Conservation (phyloP, 2,113 vertebrate species). For the Alexandromys fortis region DNA sequence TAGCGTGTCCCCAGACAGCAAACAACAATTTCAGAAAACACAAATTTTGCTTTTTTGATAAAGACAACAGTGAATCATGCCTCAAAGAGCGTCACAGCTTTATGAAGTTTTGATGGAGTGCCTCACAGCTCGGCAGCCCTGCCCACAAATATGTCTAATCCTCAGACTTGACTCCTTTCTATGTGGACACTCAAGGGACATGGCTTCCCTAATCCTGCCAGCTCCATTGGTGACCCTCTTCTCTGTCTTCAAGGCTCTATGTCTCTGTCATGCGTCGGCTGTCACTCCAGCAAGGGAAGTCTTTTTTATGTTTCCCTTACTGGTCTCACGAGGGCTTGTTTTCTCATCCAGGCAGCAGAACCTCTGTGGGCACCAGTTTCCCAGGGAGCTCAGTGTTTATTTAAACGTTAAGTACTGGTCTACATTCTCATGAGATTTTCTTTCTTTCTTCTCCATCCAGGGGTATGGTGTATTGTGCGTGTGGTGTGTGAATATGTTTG, state of each 20-base stretch:
- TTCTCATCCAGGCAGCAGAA: not conserved
- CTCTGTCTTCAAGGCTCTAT: not conserved
- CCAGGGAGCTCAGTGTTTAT: not conserved
- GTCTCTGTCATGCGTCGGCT: rapidly evolving
- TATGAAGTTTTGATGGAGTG: not conserved
- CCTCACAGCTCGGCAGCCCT: not conserved
- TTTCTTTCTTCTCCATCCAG: not conserved
- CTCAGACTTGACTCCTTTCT: not conserved
- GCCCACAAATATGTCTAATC: not conserved
- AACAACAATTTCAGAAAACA: slow-evolving; percentile 24
- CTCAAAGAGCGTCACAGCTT: not conserved
- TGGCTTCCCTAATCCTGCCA: not conserved
- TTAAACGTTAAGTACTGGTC: not conserved
- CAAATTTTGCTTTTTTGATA: slow-evolving; percentile 37
- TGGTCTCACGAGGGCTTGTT: not conserved
- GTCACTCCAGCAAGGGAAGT: rapidly evolving
- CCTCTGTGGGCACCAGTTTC: not conserved
- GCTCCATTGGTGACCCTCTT: no score
- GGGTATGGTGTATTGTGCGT: not conserved
- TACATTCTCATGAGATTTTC: not conserved
- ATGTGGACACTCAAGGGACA: not conserved
- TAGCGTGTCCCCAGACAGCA: not conserved
- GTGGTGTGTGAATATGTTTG: not conserved
- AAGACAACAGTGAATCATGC: not conserved
- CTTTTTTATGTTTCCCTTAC: not conserved